These are phyloP conservation scores for Diachrysia chrysitis DNA, from an alignment of 2,888 invertebrate species.

Conservation along the genomic window DNA sequence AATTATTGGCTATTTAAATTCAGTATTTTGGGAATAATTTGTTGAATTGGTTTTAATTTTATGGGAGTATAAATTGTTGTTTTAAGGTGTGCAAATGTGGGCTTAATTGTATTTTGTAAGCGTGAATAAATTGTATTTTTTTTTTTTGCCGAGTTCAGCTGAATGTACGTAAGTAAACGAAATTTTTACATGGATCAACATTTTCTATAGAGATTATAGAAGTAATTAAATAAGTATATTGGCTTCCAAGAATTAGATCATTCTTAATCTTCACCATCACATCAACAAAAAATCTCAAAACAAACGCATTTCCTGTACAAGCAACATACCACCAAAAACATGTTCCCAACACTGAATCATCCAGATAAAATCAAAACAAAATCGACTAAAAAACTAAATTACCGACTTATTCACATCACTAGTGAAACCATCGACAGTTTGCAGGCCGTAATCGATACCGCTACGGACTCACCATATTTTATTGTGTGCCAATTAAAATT, in stretches of 20 bases:
- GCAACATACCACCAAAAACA: conserved; percentile 13
- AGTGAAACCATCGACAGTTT: conserved; percentile 52
- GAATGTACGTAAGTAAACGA: too few species aligned
- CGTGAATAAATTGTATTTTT: conserved; percentile 2
- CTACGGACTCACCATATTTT: conserved; percentile 80
- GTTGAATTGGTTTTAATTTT: conserved; percentile 14
- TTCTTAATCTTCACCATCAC: background rate
- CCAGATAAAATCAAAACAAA: conserved; percentile 19
- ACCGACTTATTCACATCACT: conserved; percentile 64
- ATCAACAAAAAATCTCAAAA: background rate
- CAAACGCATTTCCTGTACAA: background rate
- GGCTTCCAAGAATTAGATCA: background rate
- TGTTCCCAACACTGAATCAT: conserved; percentile 2
- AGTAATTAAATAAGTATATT: background rate
- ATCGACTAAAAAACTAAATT: conserved; percentile 35
- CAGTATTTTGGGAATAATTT: conserved; percentile 16
- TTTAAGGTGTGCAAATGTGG: background rate
- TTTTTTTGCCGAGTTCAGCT: background rate
- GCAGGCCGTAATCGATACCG: conserved; percentile 74
- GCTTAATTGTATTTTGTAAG: background rate
- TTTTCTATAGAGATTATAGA: too few species aligned
- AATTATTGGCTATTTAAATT: conserved; percentile 44
- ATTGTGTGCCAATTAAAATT: conserved; percentile 87
- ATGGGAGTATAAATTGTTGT: background rate
- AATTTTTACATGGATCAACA: too few species aligned